phyloP scores from a whole-genome alignment of 2,888 invertebrate genomes.

The Drosophila suboccidentalis region DNA sequence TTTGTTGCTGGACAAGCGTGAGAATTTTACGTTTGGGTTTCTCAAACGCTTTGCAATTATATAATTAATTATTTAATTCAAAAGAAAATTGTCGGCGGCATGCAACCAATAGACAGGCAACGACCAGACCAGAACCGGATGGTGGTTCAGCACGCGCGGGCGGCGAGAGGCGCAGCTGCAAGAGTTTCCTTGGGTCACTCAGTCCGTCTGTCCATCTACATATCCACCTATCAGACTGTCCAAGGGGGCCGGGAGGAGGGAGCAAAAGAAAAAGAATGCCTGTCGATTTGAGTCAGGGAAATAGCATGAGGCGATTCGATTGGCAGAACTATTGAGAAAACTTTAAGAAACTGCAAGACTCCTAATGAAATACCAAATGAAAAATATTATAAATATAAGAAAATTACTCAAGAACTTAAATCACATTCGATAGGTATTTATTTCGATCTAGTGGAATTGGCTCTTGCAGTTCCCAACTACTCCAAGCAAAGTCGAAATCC shows the following conservation, averaged over 20 bases:
- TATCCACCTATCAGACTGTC: not conserved
- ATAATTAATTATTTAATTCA: conserved; percentile 76
- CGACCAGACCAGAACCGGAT: conserved; percentile 5
- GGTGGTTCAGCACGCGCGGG: not conserved
- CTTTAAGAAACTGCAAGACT: not conserved
- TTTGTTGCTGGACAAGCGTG: conserved; percentile 62
- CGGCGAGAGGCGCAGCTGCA: conserved; percentile 1
- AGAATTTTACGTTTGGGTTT: conserved; percentile 65
- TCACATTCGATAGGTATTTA: not conserved
- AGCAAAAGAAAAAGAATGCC: not conserved
- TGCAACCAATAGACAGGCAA: conserved; percentile 59
- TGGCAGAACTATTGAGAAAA: not conserved
- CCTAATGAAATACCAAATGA: not conserved
- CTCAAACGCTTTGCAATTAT: conserved; percentile 64
- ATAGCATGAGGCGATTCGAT: conserved; percentile 12
- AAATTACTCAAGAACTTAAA: not conserved
- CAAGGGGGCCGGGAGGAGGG: not conserved
- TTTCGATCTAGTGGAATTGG: not conserved
- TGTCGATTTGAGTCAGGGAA: conserved; percentile 11
- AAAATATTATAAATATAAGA: not conserved
- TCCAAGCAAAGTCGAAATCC: too few species aligned
- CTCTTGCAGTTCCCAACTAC: too few species aligned
- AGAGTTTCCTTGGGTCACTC: conserved; percentile 14
- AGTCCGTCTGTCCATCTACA: too few species aligned
- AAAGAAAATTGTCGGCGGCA: conserved; percentile 72